These are phyloP conservation scores for Ostrea edulis DNA, from an alignment of 1,140 invertebrate genomes.

Conservation along the genomic window DNA sequence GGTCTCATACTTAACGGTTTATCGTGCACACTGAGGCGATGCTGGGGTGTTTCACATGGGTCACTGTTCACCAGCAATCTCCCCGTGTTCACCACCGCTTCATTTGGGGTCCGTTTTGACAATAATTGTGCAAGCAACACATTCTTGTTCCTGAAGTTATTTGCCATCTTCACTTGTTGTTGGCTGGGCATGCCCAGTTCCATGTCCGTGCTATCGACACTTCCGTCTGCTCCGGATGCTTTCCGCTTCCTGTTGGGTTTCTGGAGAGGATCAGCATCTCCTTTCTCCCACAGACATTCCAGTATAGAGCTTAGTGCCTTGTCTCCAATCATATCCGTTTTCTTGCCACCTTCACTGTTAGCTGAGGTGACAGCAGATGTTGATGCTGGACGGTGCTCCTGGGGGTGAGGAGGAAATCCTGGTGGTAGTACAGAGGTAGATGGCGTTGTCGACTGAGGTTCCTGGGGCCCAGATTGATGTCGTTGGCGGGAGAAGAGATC, in stretches of 20 bases:
- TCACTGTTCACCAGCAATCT: constrained; percentile 62
- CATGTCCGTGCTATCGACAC: constrained; percentile 68
- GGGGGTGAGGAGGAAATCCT: constrained; percentile 2
- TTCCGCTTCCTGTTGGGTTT: constrained; percentile 65
- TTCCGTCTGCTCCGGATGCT: constrained; percentile 59
- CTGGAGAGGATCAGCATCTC: constrained; percentile 46
- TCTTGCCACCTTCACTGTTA: not conserved
- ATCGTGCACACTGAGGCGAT: constrained; percentile 70
- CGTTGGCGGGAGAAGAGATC: constrained; percentile 76
- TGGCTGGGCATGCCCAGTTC: constrained; percentile 60
- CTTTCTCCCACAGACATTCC: constrained; percentile 60
- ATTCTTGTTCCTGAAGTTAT: constrained; percentile 86
- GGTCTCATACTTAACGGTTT: constrained; percentile 65
- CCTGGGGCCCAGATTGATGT: constrained; percentile 72
- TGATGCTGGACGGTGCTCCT: not conserved
- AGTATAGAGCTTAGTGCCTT: constrained; percentile 61
- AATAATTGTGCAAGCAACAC: constrained; percentile 91
- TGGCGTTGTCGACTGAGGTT: constrained; percentile 72
- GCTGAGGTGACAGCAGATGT: not conserved
- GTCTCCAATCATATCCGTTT: constrained; percentile 40
- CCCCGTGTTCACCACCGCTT: constrained; percentile 81
- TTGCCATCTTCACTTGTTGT: constrained; percentile 53
- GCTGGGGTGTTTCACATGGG: constrained; percentile 73
- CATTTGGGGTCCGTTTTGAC: constrained; percentile 87
- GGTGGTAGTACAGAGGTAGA: constrained; percentile 58